Base-by-base conservation (phyloP, 2,797 vertebrate genomes). In the Serranus cabrilla region DNA sequence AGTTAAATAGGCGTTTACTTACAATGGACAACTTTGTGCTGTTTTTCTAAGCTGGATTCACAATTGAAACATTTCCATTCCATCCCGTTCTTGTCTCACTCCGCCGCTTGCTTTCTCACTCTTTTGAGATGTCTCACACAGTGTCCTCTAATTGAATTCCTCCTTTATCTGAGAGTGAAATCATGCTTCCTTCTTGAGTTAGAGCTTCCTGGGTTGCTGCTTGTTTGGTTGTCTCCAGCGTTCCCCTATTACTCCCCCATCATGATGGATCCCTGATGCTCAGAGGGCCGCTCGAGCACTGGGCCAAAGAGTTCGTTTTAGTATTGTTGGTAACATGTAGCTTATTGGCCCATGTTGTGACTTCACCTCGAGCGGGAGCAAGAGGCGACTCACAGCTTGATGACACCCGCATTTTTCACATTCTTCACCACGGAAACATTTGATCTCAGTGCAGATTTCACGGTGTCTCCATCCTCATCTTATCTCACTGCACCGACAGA, bases 111-210 rank as follows among this genome's bases (percentile, higher is more conserved):
- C n/a, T 55, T 55, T 81, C 65, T 72, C 66, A 54, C 40, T 77
- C 34, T 74, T 74, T 75, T 77, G 58, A 46, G 54, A 51, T 40
- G 27, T 62, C 61, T 73, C 62, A 31, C 51, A 18, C 3, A 80
- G 67, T 80, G 82, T 90, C 81, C 71, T 69, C 71, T 91, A 89
- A 93, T 91, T 88, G 74, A 81, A 89, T 84, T 93, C 83, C 77
- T 89, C 23, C 12, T 83, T 91, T 87, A 91, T 93, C 90, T 91
- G 20, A 74, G 55, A 74, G 70, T 74, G 56, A 84, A 71, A 89
- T 90, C 84, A 40, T 55, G 45, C 74, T 91, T 92, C 87, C 87
- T 78, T 81, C 76, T 63, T 60, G 49, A 76, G 57, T 80, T 80
- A 76, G 65, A 56, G 78, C 81, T 87, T 90, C 82, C 84, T 81